A percentile compares a stretch with the other conserved stretches of the same genome.
These are phyloP conservation scores for Malacoctenus gilli DNA, from an alignment of 2,797 vertebrate species.

Conservation along the genomic window DNA sequence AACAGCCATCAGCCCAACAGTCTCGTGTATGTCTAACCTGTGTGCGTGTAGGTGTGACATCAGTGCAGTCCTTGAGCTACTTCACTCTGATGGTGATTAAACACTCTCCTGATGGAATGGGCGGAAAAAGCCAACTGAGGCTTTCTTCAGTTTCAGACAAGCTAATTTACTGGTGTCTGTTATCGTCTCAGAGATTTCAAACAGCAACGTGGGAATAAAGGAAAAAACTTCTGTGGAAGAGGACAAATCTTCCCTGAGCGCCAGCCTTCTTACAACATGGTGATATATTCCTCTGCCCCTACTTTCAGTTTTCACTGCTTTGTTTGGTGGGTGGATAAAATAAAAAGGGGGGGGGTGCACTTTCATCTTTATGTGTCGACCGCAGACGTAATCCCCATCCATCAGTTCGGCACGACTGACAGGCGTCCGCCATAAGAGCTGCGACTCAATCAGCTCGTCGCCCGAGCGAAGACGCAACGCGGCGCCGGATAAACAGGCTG, in stretches of 20 bases:
- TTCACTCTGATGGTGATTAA: no score
- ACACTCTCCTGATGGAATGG: no score
- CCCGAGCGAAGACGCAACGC: constrained; percentile 44
- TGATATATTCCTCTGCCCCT: constrained; percentile 43
- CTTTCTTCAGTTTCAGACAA: no score
- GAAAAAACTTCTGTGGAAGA: constrained; percentile 23
- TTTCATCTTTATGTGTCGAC: constrained; percentile 33
- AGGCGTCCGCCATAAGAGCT: constrained; percentile 59
- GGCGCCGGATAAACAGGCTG: constrained; percentile 34
- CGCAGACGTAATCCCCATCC: constrained; percentile 46
- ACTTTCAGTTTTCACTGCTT: constrained; percentile 44
- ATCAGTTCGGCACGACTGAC: constrained; percentile 60
- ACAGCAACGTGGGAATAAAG: not conserved
- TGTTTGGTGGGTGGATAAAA: constrained; percentile 50
- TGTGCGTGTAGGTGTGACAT: no score
- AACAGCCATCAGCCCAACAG: no score
- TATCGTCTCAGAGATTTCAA: constrained; percentile 43
- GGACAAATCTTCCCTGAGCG: no score
- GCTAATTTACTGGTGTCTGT: no score
- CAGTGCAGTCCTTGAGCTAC: no score
- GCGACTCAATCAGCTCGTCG: constrained; percentile 66
- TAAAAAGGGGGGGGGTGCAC: constrained; percentile 27
- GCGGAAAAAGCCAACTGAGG: no score
- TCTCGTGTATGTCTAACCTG: no score
- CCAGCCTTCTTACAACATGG: constrained; percentile 22